A percentile compares a stretch with the other conserved stretches of the same genome.
phyloP scores from a whole-genome alignment of 1,140 invertebrate genomes.

The Listronotus bonariensis region DNA sequence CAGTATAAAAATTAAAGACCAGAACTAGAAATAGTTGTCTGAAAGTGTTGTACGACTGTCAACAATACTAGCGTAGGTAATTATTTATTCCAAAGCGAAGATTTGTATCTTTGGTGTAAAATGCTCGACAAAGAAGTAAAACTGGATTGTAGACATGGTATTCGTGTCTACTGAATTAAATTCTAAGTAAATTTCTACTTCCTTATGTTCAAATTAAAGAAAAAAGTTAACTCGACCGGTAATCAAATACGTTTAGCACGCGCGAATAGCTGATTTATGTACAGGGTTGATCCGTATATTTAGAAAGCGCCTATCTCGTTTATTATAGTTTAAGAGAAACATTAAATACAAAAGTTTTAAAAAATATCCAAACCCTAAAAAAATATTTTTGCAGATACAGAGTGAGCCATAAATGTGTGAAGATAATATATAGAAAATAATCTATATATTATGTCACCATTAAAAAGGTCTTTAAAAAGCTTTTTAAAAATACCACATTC shows the following conservation, averaged over 20 bases:
- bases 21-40: constrained; percentile 34
- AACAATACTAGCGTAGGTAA: constrained; percentile 32
- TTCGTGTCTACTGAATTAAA: constrained; percentile 40
- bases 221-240: constrained; percentile 22
- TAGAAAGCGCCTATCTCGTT: too few relatives aligned
- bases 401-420: too few relatives aligned
- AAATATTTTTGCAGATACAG: too few relatives aligned
- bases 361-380: too few relatives aligned
- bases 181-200: constrained; percentile 38
- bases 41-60: constrained; percentile 36
- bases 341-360: too few relatives aligned
- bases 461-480: too few relatives aligned
- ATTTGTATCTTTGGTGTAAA: constrained; percentile 39
- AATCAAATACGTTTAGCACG: constrained; percentile 37
- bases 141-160: constrained; percentile 38
- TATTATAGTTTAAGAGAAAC: too few relatives aligned
- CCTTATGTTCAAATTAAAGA: constrained; percentile 36
- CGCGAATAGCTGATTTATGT: constrained; percentile 30
- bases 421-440: too few relatives aligned
- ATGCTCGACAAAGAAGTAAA: constrained; percentile 38
- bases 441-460: too few relatives aligned
- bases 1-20: constrained; percentile 16
- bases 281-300: too few relatives aligned
- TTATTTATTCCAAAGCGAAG: constrained; percentile 35
- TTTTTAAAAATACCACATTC: too few relatives aligned